phyloP scores from a whole-genome alignment of 2,888 invertebrate genomes.

The Eutolmus rufibarbis region DNA sequence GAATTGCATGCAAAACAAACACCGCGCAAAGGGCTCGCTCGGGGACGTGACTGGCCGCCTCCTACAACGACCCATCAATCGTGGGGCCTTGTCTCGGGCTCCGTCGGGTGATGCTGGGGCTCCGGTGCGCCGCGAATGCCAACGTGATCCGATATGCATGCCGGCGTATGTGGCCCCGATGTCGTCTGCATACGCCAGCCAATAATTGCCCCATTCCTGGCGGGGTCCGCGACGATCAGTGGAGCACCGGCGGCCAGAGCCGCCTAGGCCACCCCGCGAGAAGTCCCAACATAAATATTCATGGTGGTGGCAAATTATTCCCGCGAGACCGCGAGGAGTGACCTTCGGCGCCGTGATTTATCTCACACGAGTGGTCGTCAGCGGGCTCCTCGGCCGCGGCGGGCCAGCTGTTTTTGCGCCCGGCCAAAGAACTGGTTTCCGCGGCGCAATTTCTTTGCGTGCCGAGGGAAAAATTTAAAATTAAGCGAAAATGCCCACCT shows the following conservation, averaged over 20 bases:
- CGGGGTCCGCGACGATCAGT: not conserved
- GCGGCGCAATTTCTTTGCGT: not conserved
- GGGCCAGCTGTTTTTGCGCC: not conserved
- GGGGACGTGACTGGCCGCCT: slow-evolving; percentile 39
- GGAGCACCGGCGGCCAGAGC: not conserved
- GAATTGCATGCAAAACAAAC: slow-evolving; percentile 31
- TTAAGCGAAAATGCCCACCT: not conserved
- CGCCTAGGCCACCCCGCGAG: not conserved
- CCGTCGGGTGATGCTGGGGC: not conserved
- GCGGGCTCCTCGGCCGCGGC: not conserved
- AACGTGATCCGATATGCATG: slow-evolving; percentile 25
- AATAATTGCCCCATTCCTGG: not conserved
- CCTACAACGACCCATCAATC: slow-evolving; percentile 42
- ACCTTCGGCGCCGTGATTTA: slow-evolving; percentile 36
- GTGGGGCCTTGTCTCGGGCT: slow-evolving; percentile 15
- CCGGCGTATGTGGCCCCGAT: not conserved
- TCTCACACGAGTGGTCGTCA: not conserved
- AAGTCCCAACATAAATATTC: slow-evolving; percentile 31
- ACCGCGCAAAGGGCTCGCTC: not conserved
- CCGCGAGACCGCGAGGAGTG: slow-evolving; percentile 29
- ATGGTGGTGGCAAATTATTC: slow-evolving; percentile 39
- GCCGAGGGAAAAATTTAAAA: not conserved
- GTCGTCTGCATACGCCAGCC: not conserved
- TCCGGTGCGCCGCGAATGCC: not conserved
- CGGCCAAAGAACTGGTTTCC: not conserved